phyloP scores from a whole-genome alignment of 2,113 vertebrate genomes.

The Platycercus adscitus region DNA sequence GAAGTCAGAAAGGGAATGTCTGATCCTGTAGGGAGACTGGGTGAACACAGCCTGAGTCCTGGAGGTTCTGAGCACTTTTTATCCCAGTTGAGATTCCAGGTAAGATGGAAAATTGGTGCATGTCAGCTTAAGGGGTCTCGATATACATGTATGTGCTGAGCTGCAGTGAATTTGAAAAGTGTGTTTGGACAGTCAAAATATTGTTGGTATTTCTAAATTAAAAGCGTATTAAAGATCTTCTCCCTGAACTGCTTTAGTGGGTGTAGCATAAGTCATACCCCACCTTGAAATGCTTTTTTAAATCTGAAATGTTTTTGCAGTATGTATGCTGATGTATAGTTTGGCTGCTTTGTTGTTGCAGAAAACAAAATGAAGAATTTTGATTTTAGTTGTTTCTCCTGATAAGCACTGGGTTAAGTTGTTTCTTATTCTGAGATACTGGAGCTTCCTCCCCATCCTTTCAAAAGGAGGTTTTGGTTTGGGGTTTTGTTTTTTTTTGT shows the following conservation, averaged over 20 bases:
- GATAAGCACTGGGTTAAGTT: not conserved
- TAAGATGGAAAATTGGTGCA: not conserved
- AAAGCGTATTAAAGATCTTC: not conserved
- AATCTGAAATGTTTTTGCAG: not conserved
- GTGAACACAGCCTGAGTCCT: not conserved
- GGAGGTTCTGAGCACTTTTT: not conserved
- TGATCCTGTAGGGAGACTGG: not conserved
- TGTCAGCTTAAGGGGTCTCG: not conserved
- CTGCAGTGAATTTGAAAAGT: not conserved
- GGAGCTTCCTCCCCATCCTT: not conserved
- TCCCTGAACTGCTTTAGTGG: not conserved
- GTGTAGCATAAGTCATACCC: not conserved
- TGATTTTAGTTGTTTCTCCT: not conserved
- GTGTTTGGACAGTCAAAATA: not conserved
- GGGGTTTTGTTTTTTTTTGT: not conserved
- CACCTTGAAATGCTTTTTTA: not conserved
- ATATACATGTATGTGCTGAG: not conserved
- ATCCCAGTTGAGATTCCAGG: not conserved
- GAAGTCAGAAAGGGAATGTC: not conserved
- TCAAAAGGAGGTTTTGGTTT: not conserved
- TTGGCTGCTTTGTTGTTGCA: not conserved
- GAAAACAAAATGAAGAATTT: not conserved
- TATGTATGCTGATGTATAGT: not conserved
- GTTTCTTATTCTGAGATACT: not conserved
- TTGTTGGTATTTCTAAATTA: not conserved